Conservation (phyloP, 2,888 invertebrate species). For the Lagria hirta region DNA sequence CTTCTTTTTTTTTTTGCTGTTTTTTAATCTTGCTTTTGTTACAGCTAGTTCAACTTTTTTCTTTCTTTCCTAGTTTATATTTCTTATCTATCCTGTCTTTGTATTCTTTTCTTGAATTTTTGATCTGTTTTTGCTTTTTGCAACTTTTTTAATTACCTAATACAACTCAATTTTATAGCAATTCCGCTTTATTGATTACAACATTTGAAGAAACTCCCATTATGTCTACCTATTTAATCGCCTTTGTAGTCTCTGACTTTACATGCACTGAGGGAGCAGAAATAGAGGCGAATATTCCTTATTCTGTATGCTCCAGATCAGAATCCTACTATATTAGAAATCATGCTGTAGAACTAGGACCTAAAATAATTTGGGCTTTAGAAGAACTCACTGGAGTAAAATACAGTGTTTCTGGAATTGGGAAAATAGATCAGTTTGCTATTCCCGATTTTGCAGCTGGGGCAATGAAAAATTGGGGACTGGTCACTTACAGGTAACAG, state of each 20-base stretch:
- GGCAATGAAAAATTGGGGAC: conserved; percentile 95
- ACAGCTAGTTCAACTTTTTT: too few species aligned
- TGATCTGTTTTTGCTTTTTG: too few species aligned
- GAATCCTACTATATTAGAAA: not conserved
- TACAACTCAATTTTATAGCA: too few species aligned
- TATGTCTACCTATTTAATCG: conserved; percentile 88
- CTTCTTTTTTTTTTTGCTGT: too few species aligned
- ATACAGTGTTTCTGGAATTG: conserved; percentile 40
- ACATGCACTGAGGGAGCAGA: conserved; percentile 30
- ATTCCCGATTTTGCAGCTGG: conserved; percentile 81
- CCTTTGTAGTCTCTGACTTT: conserved; percentile 81
- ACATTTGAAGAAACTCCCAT: conserved; percentile 52
- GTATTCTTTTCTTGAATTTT: too few species aligned
- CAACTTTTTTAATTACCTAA: too few species aligned
- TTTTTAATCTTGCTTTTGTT: too few species aligned
- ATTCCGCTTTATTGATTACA: conserved; percentile 3
- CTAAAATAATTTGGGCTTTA: conserved; percentile 29
- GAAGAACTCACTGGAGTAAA: conserved; percentile 44
- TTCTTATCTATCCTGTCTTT: too few species aligned
- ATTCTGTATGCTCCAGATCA: not conserved
- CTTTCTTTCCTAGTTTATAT: too few species aligned
- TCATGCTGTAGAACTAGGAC: not conserved
- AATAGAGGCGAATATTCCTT: not conserved
- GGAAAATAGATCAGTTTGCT: conserved; percentile 77
- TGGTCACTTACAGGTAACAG: conserved; percentile 75